Evolutionary conservation across 2,113 vertebrate genomes (phyloP), one percentile per base, ranked within the genome.

Genomic region (Axis porcinus): DNA sequence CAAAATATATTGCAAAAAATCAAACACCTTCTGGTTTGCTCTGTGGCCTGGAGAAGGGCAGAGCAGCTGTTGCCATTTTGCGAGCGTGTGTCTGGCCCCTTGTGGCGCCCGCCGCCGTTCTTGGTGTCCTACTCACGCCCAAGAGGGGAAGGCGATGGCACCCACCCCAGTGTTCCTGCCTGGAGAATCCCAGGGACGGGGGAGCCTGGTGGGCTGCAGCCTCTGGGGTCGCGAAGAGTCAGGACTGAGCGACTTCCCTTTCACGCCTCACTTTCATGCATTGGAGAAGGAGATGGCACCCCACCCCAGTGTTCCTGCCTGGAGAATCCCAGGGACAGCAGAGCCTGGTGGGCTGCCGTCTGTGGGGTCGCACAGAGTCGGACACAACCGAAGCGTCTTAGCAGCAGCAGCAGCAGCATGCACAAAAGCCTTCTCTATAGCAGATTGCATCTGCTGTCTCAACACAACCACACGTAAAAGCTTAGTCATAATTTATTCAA

Each of bases 211-310:
- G 11, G 64, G n/a, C 17, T 21, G 33, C 8, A 67, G 33, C 5
- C 64, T 8, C 36, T 67, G 8, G 64, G 8, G 17, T 67, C 8
- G 8, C 8, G 1, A 67, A 5, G 33, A 70, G 17, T 21, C 2
- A 21, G 0, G 9, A 36, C n/a, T 70, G 17, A 70, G 9, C 0
- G 1, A 36, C 17, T 70, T 70, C 64, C 21, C n/a, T 36, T 70
- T 36, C n/a, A 70, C n/a, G 36, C 36, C 36, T 12, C 64, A 21
- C 9, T 70, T 36, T 21, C 9, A 36, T 70, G 64, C 9, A 36
- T 36, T 36, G 4, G n/a, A 70, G n/a, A 70, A 36, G 19, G 64
- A 21, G 36, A 70, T 36, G 19, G 19, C 9, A 36, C 12, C 64
- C 19, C 55, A 57, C n/a, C 36, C n/a, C n/a, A 70, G n/a, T 36